Conservation (phyloP, 2,113 vertebrate genomes). For the Myotis yumanensis region DNA sequence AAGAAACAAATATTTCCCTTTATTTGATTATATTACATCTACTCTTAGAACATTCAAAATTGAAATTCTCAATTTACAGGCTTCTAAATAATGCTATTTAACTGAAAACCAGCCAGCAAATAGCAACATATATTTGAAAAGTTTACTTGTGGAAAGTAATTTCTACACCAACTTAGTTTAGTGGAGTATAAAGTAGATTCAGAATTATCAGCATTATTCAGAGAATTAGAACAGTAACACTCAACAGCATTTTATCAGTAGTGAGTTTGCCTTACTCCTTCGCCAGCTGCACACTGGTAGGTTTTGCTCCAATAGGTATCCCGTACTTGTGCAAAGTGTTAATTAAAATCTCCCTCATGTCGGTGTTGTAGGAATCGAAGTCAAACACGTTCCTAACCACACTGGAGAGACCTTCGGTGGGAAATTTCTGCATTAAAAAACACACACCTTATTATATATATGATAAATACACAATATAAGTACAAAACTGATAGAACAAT, state of each 20-base stretch:
- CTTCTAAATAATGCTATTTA: slow-evolving; percentile 66
- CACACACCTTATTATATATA: slow-evolving; percentile 17
- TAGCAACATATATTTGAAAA: slow-evolving; percentile 57
- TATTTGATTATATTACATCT: slow-evolving; percentile 87
- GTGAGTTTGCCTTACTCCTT: slow-evolving; percentile 95
- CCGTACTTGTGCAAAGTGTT: slow-evolving; percentile 94
- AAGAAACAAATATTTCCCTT: slow-evolving; percentile 98
- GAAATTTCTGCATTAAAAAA: slow-evolving; percentile 91
- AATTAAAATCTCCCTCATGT: slow-evolving; percentile 92
- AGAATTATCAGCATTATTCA: slow-evolving; percentile 61
- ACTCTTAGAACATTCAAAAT: slow-evolving; percentile 60
- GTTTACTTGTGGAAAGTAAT: slow-evolving; percentile 54
- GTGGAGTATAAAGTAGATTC: slow-evolving; percentile 70
- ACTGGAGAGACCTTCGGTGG: slow-evolving; percentile 92
- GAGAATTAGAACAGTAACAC: slow-evolving; percentile 35
- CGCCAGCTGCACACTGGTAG: slow-evolving; percentile 92
- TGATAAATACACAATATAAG: slow-evolving; percentile 27
- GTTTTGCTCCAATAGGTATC: slow-evolving; percentile 95
- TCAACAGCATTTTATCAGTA: slow-evolving; percentile 68
- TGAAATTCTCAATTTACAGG: slow-evolving; percentile 60
- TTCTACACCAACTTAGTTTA: slow-evolving; percentile 41
- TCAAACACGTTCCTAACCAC: slow-evolving; percentile 98
- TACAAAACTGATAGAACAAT: not conserved
- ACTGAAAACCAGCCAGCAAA: slow-evolving; percentile 70
- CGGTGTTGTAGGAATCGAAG: slow-evolving; percentile 97